Percentiles rank a stretch among this genome's conserved stretches.
Evolutionary conservation across 2,797 vertebrate species (phyloP).

Genomic region (Oceanodroma leucorhoa): DNA sequence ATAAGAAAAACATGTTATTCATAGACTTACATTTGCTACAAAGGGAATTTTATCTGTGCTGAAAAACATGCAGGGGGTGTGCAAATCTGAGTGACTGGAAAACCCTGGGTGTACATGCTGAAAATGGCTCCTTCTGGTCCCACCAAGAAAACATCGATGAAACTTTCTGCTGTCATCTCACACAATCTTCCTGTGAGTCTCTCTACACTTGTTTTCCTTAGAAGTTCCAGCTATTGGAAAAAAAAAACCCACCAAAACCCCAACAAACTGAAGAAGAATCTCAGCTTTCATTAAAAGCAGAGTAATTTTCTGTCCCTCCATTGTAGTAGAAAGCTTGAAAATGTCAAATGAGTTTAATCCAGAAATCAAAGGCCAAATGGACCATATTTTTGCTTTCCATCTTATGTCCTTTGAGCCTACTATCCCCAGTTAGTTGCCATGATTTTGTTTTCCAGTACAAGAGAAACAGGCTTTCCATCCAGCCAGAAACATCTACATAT

Average conservation of each 20-base stretch:
- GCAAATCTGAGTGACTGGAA: neutral
- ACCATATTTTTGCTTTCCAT: neutral
- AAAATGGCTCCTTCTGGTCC: neutral
- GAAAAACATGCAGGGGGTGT: neutral
- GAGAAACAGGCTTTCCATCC: neutral
- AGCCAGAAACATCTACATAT: neutral
- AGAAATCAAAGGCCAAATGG: neutral
- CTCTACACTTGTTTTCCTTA: neutral
- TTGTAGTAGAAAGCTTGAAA: neutral
- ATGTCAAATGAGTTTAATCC: neutral
- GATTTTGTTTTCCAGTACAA: neutral
- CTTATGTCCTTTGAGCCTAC: neutral
- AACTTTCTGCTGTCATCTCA: neutral
- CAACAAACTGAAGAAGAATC: neutral
- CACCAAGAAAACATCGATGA: neutral
- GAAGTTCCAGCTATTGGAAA: neutral
- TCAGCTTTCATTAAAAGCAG: neutral
- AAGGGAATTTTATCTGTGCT: neutral
- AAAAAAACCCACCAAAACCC: accelerated
- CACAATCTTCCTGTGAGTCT: neutral
- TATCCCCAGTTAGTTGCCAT: neutral
- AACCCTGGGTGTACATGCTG: neutral
- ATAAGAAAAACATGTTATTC: neutral
- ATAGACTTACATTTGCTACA: neutral
- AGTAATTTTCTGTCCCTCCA: neutral